Conservation (phyloP, 2,888 invertebrate genomes). For the Tipula vernalis region DNA sequence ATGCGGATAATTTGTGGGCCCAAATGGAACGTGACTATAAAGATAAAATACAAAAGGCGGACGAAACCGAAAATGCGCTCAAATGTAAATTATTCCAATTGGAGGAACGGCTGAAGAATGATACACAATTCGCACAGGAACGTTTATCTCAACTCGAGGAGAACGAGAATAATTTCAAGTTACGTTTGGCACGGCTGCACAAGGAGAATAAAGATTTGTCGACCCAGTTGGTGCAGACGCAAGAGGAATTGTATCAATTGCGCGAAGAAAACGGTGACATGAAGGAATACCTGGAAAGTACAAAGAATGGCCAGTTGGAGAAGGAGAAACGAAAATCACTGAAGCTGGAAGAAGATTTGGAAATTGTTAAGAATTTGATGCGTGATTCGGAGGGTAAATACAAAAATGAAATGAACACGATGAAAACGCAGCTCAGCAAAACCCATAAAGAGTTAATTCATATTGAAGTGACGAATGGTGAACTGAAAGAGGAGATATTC, state of each 20-base stretch:
- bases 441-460: constrained; percentile 46
- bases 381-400: constrained; percentile 38
- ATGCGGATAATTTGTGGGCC: constrained; percentile 59
- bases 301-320: constrained; percentile 27
- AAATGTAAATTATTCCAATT: constrained; percentile 44
- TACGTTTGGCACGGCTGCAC: constrained; percentile 41
- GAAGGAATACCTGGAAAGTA: constrained; percentile 37
- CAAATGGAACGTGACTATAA: constrained; percentile 54
- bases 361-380: constrained; percentile 36
- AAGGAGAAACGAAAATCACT: constrained; percentile 31
- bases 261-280: constrained; percentile 41
- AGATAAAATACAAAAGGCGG: constrained; percentile 41
- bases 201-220: constrained; percentile 41
- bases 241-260: constrained; percentile 36
- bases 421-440: constrained; percentile 41
- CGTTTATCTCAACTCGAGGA: constrained; percentile 47
- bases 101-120: constrained; percentile 40
- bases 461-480: constrained; percentile 52
- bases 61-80: constrained; percentile 37
- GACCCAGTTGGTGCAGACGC: constrained; percentile 37
- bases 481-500: constrained; percentile 55
- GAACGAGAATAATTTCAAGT: constrained; percentile 41
- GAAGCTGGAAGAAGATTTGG: constrained; percentile 39
- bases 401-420: constrained; percentile 38
- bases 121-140: constrained; percentile 38